phyloP scores from a whole-genome alignment of 1,140 invertebrate species.

The Drosophila repleta region DNA sequence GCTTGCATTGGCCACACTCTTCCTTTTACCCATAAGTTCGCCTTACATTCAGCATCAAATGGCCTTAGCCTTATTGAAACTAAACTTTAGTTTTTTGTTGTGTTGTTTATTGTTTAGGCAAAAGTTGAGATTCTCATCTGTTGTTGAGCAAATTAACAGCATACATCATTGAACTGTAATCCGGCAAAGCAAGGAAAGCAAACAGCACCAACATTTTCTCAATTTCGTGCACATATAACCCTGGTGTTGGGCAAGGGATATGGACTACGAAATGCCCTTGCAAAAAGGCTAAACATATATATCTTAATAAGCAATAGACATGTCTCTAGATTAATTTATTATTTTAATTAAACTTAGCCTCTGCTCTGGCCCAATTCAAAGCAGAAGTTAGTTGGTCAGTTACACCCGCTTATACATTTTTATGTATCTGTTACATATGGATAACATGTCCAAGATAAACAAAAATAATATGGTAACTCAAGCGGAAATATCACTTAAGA shows the following conservation, averaged over 20 bases:
- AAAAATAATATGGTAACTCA: slow-evolving; percentile 62
- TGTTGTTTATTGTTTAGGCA: slow-evolving; percentile 4
- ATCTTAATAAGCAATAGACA: not conserved
- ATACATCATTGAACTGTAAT: slow-evolving; percentile 72
- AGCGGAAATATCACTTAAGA: slow-evolving; percentile 68
- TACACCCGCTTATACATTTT: not conserved
- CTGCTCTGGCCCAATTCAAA: too few species aligned
- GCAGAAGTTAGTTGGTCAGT: not conserved
- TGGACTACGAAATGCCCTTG: not conserved
- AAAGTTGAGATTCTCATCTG: slow-evolving; percentile 27
- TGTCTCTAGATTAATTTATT: too few species aligned
- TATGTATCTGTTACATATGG: not conserved
- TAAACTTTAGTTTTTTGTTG: not conserved
- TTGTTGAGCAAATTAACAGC: slow-evolving; percentile 67
- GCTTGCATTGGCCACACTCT: not conserved
- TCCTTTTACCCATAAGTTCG: not conserved
- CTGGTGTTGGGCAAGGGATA: not conserved
- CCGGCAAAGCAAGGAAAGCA: slow-evolving; percentile 8
- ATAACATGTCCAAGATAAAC: slow-evolving; percentile 31
- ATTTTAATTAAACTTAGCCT: too few species aligned
- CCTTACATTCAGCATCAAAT: slow-evolving; percentile 56
- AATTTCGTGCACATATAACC: not conserved
- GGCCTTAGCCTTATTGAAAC: not conserved
- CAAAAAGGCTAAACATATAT: not conserved
- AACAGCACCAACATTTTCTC: slow-evolving; percentile 25